Evolutionary conservation across 2,113 vertebrate genomes (phyloP).

Genomic region (Synodontis membranacea): DNA sequence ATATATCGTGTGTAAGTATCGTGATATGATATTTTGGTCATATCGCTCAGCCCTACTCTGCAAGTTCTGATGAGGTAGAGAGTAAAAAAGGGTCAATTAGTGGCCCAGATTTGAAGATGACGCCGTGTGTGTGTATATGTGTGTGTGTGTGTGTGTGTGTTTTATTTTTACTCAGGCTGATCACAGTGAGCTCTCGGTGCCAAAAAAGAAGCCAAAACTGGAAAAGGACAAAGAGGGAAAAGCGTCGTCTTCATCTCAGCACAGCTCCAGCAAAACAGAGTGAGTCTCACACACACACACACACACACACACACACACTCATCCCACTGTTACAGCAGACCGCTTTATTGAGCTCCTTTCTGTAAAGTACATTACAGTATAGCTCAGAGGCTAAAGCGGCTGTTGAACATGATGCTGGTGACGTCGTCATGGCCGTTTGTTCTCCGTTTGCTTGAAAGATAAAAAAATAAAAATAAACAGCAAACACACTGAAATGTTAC

Average conservation of each 20-base stretch:
- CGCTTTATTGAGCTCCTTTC: neutral
- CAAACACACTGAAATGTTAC: neutral
- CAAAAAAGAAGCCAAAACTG: conserved; percentile 75
- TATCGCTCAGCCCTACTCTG: neutral
- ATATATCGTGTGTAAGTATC: neutral
- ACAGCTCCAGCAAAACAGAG: conserved; percentile 67
- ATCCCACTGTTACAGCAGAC: neutral
- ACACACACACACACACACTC: neutral
- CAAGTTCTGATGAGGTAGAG: neutral
- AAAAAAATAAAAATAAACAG: neutral
- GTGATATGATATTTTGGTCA: neutral
- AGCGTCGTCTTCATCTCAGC: conserved; percentile 50
- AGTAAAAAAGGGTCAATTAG: conserved; percentile 16
- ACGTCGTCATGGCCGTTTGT: neutral
- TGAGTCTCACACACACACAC: conserved; percentile 59
- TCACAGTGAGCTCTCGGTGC: conserved; percentile 57
- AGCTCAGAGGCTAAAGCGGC: too few relatives aligned
- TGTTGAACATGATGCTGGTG: neutral
- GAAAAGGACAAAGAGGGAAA: conserved; percentile 66
- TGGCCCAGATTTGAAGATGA: conserved; percentile 6
- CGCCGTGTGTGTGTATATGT: neutral
- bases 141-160: neutral
- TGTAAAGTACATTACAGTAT: too few relatives aligned
- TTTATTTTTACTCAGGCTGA: conserved; percentile 59
- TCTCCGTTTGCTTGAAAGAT: neutral